A percentile compares a stretch with the other conserved stretches of the same genome.
Conservation (phyloP, 2,797 vertebrate species). For the Eospalax fontanierii region DNA sequence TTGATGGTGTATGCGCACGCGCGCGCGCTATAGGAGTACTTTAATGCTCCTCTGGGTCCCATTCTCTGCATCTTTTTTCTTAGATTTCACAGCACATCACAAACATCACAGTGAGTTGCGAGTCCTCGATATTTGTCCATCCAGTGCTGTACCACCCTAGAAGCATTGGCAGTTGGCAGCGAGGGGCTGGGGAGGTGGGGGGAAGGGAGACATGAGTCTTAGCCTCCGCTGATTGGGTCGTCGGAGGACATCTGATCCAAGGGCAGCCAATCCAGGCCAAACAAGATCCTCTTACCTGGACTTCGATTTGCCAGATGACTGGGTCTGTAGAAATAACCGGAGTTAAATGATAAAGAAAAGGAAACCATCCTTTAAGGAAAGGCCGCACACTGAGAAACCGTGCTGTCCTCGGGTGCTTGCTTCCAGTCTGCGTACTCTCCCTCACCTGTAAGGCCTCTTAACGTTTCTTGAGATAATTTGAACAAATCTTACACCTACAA, state of each 20-base stretch:
- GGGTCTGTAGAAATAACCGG: not conserved
- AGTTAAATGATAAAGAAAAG: not conserved
- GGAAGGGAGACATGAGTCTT: not conserved
- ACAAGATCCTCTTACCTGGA: not conserved
- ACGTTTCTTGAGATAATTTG: slow-evolving; percentile 19
- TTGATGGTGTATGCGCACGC: too few species aligned
- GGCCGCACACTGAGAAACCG: not conserved
- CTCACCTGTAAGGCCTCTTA: not conserved
- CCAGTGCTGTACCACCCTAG: not conserved
- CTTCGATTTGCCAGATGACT: not conserved
- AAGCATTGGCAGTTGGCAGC: not conserved
- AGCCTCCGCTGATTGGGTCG: slow-evolving; percentile 2
- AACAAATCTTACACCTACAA: not conserved
- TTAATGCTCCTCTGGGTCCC: slow-evolving; percentile 8
- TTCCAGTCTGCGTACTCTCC: not conserved
- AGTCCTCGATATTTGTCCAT: not conserved
- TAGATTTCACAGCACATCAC: not conserved
- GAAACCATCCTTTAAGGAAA: not conserved
- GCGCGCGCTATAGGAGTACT: not conserved
- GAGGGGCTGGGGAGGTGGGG: too few species aligned
- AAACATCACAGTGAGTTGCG: not conserved
- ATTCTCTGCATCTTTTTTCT: not conserved
- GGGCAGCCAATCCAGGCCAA: slow-evolving; percentile 21
- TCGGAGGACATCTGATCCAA: not conserved
- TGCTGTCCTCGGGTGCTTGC: not conserved